These are phyloP conservation scores for Zaprionus obscuricornis DNA, from an alignment of 2,888 invertebrate species.

Conservation along the genomic window DNA sequence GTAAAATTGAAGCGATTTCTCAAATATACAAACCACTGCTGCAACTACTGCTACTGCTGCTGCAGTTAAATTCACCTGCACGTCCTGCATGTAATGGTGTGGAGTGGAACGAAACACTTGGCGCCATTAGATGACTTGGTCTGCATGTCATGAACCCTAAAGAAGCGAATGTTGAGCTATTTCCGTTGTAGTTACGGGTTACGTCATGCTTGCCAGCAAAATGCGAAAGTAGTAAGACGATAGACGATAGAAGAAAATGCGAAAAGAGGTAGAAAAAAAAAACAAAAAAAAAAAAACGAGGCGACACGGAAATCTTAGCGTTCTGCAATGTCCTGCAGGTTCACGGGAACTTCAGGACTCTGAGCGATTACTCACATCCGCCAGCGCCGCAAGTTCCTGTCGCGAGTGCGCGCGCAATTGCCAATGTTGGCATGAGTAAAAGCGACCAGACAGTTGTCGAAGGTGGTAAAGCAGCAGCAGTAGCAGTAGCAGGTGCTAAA, in stretches of 20 bases:
- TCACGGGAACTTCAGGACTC: too few relatives aligned
- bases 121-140: slow-evolving; percentile 45
- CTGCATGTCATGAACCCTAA: slow-evolving; percentile 59
- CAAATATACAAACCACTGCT: too few relatives aligned
- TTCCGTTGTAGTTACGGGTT: slow-evolving; percentile 69
- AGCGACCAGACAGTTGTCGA: neutral
- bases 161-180: slow-evolving; percentile 54
- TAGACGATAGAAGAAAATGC: too few relatives aligned
- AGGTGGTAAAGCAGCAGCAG: neutral
- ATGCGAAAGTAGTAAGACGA: too few relatives aligned
- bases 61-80: too few relatives aligned
- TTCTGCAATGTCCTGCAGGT: slow-evolving; percentile 49
- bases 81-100: too few relatives aligned
- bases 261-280: too few relatives aligned
- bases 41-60: neutral
- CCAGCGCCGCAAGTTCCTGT: slow-evolving; percentile 67
- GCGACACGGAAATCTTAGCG: slow-evolving; percentile 52
- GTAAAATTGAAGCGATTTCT: too few relatives aligned
- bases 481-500: neutral
- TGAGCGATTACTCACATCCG: slow-evolving; percentile 77
- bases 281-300: too few relatives aligned
- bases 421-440: slow-evolving; percentile 7
- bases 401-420: slow-evolving; percentile 60
- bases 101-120: neutral
- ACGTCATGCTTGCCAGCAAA: slow-evolving; percentile 67